These are phyloP conservation scores for Heliconius erato DNA, from an alignment of 2,888 invertebrate genomes.

Conservation along the genomic window DNA sequence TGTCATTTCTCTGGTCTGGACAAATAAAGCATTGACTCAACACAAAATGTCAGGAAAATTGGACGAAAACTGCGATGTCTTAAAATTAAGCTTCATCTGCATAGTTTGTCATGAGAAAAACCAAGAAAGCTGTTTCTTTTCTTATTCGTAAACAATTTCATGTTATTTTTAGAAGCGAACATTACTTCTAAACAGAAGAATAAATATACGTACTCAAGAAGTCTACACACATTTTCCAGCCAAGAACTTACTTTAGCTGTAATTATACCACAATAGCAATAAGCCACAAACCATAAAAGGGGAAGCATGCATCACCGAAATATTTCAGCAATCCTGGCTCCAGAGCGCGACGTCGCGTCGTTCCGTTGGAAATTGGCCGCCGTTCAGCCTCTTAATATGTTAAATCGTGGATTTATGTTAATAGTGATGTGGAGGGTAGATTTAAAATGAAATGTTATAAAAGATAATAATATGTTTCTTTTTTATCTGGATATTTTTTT, in stretches of 20 bases:
- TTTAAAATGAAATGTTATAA: neutral
- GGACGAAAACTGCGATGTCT: too few relatives aligned
- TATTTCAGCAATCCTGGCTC: slow-evolving; percentile 71
- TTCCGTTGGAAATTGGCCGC: slow-evolving; percentile 68
- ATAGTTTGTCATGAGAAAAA: too few relatives aligned
- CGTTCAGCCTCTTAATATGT: slow-evolving; percentile 63
- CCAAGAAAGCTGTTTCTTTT: too few relatives aligned
- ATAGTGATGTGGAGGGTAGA: slow-evolving; percentile 50
- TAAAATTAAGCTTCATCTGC: too few relatives aligned
- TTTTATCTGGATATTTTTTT: too few relatives aligned
- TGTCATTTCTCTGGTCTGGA: too few relatives aligned
- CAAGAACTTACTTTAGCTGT: neutral
- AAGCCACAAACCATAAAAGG: slow-evolving; percentile 5
- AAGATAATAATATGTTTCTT: neutral
- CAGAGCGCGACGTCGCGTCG: slow-evolving; percentile 56
- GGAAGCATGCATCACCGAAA: slow-evolving; percentile 33
- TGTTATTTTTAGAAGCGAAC: too few relatives aligned
- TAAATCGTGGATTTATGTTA: slow-evolving; percentile 60
- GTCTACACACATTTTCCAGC: neutral
- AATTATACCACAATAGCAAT: neutral
- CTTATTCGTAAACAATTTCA: too few relatives aligned
- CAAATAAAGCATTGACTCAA: too few relatives aligned
- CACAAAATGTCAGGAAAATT: too few relatives aligned
- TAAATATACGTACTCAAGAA: neutral
- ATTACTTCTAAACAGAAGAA: neutral